Evolutionary conservation across 2,797 vertebrate species (phyloP), one percentile per base, ranked within the genome.

Genomic region (Pelobates cultripes): DNA sequence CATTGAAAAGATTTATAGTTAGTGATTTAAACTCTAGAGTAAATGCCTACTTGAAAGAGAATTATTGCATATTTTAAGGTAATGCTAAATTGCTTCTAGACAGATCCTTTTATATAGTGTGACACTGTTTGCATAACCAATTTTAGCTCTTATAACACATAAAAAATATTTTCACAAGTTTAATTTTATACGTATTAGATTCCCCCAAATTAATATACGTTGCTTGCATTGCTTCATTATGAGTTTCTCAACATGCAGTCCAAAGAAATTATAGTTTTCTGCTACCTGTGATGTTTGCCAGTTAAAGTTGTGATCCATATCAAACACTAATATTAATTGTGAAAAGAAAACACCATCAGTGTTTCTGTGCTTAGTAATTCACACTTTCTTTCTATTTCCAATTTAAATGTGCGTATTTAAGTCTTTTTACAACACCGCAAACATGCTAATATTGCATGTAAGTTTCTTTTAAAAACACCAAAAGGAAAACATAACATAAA

Each of bases 41-140:
- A 68, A 80, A 67, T 74, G 71, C 53, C 78, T 74, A 68, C 63
- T 74, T 75, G 63, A 81, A 75, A 75, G 79, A 75, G 73, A 68
- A 81, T 75, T 63, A 70, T 28, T 75, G 71, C 63, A 70, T 75
- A 75, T 75, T 69, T 60, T 51, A 67, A 79, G 71, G 9, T n/a
- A 81, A 45, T 81, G 66, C 51, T 69, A 60, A 44, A 70, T 61
- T 81, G 44, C 53, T 64, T 81, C 53, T 69, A 12, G 51, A 43
- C 42, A 15, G 51, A 17, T 17, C 6, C 15, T 74, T 75, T 73
- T 67, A 55, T 67, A 55, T 67, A 47, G 70, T 66, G 66, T 73
- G 78, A 68, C 47, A 53, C 41, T 67, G 61, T 73, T 51, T 28
- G 44, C 64, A 40, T 70, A 70, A 47, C 45, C 67, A 43, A 70